Evolutionary conservation across 1,140 invertebrate species (phyloP), one percentile per base, ranked within the genome.

Genomic region (Steinernema feltiae): DNA sequence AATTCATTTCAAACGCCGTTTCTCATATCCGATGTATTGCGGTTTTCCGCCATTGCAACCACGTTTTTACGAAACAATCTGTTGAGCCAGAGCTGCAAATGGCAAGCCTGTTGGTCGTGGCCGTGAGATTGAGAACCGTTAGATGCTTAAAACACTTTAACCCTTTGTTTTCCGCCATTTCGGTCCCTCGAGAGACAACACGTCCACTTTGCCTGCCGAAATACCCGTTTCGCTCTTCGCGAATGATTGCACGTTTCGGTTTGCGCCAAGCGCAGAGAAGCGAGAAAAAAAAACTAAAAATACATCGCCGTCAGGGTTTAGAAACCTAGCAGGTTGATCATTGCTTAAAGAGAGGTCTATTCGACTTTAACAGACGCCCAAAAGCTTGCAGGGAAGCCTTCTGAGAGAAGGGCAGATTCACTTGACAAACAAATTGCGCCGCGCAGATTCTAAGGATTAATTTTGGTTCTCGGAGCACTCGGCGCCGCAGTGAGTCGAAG

Each of bases 191-290:
- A 21, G 53, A 63, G 53, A 63, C 53, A 63, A 63, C 53, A 63
- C 24, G 7, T 63, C 53, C 24, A 15, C 53, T 7, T 3, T 21
- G 53, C 24, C 53, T 27, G 2, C 53, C 12, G 53, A 27, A 63
- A 63, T 27, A 27, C 53, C 24, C 53, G 53, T 63, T 63, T 63
- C 53, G 24, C n/a, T 63, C 24, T 63, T 27, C 15, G 53, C 53
- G 53, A 63, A 63, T 63, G 24, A 63, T 63, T 63, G 53, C 53
- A 63, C 53, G 53, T 63, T 63, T 63, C 53, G 24, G 53, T 63
- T 63, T 27, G 53, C 53, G 12, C 15, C 53, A 21, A 63, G 35
- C 24, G 35, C 35, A 18, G 35, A 41, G 35, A 41, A 63, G 15
- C 2, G 24, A 7, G 53, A 12, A 63, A 63, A 63, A 63, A 63